phyloP scores from a whole-genome alignment of 2,113 vertebrate species.

The Melospiza melodia region DNA sequence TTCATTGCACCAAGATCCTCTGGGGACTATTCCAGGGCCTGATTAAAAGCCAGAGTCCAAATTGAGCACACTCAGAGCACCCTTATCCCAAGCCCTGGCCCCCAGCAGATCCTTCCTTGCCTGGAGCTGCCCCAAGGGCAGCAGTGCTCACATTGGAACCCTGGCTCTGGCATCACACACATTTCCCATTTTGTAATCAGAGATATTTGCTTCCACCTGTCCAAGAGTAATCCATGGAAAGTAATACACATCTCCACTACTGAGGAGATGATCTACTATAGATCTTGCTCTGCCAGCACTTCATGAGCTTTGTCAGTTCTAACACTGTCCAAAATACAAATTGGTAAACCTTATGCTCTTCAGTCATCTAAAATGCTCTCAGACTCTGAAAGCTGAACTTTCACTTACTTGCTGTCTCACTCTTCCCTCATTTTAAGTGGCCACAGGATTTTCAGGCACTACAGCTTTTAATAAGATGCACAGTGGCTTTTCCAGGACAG shows the following conservation, averaged over 20 bases:
- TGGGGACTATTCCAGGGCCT: background rate
- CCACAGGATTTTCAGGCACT: background rate
- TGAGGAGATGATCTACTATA: background rate
- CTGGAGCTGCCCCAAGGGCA: background rate
- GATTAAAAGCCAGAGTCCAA: background rate
- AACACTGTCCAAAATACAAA: background rate
- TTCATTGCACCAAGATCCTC: background rate
- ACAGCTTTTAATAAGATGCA: background rate
- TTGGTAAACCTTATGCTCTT: background rate
- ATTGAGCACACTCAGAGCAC: fast-evolving
- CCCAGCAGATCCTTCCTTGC: background rate
- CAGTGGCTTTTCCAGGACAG: background rate
- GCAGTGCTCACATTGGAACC: background rate
- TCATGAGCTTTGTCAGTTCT: background rate
- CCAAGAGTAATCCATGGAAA: background rate
- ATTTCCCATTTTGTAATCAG: background rate
- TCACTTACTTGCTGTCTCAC: background rate
- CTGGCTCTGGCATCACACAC: background rate
- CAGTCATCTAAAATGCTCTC: background rate
- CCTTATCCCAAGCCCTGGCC: fast-evolving
- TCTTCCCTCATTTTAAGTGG: background rate
- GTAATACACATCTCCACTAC: background rate
- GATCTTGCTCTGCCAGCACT: background rate
- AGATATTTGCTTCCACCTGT: background rate
- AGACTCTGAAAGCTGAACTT: background rate